phyloP scores from a whole-genome alignment of 2,113 vertebrate genomes.

The Phrynocephalus versicolor region DNA sequence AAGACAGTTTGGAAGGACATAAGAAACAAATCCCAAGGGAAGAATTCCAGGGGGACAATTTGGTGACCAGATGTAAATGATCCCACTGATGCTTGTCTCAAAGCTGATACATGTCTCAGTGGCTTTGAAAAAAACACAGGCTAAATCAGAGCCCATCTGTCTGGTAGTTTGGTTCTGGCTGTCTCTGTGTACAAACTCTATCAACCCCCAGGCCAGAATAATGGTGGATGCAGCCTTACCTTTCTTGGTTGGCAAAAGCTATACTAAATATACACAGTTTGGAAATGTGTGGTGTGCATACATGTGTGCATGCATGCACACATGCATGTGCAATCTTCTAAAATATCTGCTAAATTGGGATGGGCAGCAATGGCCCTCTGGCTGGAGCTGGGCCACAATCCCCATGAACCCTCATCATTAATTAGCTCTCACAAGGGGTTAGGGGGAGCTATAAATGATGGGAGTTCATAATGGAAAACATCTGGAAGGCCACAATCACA shows the following conservation, averaged over 20 bases:
- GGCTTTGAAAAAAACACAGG: not conserved
- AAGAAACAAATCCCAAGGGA: not conserved
- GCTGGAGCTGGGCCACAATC: not conserved
- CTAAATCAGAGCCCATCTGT: not conserved
- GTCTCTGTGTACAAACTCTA: not conserved
- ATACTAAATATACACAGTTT: slow-evolving; percentile 7
- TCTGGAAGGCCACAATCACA: not conserved
- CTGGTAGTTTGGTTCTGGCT: not conserved
- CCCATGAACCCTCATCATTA: not conserved
- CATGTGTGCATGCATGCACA: not conserved
- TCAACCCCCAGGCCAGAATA: not conserved
- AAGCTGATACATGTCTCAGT: not conserved
- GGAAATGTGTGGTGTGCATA: too few species aligned
- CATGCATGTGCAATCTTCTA: not conserved
- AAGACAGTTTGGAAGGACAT: slow-evolving; percentile 2
- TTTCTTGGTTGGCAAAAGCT: not conserved
- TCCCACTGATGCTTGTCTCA: not conserved
- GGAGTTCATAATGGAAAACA: not conserved
- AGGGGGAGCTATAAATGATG: not conserved
- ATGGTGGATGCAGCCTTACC: not conserved
- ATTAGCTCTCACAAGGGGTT: too few species aligned
- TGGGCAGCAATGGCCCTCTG: not conserved
- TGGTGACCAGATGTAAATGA: not conserved
- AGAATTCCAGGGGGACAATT: not conserved
- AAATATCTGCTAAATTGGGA: not conserved